Base-by-base conservation (phyloP, 2,888 invertebrate genomes). In the Siphonodentalium dalli region DNA sequence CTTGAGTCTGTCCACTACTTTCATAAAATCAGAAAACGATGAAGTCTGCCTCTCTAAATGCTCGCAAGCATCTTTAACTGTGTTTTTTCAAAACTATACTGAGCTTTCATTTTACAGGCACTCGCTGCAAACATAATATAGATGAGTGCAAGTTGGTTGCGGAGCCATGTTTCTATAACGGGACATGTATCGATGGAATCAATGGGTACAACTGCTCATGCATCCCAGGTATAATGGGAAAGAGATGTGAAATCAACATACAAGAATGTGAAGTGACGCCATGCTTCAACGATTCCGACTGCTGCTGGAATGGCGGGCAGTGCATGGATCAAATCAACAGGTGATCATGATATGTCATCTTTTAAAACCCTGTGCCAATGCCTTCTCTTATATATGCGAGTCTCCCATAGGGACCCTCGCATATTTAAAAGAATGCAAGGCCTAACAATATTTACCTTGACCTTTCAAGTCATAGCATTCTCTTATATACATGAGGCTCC, bases 171-270 rank as follows among this genome's bases (percentile, higher is more conserved):
- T 48, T 60, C 42, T 71, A 78, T 51, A 68, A 68, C 21, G 73
- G 71, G 0, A 63, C 67, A 0, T 76, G 76, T 60, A 38, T 41
- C 2, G 69, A 75, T 52, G 52, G 46, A 1, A 50, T 69, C n/a
- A 68, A 67, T 41, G 48, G 57, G 26, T 74, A 68, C 48, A 61
- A 45, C 7, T 75, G 75, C 61, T 48, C 58, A 11, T 75, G 75
- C 63, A 64, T 72, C 28, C 97, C 96, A 78, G 93, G 95, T 82
- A 89, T 91, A 73, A 91, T 76, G 93, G 93, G 93, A 13, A 44
- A 31, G 2, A 62, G 65, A 53, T 77, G 77, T 54, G 66, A 71
- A 35, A 65, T 40, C 11, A 65, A 77, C 57, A 72, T 74, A n/a
- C 61, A 77, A 42, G 77, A 78, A 38, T 78, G 77, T 58, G 52